Evolutionary conservation across 2,113 vertebrate species (phyloP), one percentile per base, ranked within the genome.

Genomic region (Zosterops pallidus): DNA sequence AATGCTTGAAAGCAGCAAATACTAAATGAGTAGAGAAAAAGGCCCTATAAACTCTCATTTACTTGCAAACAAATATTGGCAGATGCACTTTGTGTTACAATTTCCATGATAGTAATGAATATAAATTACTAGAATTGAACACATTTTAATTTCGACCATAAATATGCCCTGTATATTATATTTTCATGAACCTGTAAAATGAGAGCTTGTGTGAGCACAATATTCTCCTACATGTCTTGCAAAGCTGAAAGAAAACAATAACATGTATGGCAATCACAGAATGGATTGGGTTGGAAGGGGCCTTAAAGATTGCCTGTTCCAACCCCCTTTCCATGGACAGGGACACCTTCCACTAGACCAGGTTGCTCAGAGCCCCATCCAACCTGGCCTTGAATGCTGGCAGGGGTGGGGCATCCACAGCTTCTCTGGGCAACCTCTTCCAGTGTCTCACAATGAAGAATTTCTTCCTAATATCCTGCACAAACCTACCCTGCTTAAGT

Each of bases 1-100:
- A 96, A 93, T 72, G n/a, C 63, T 84, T 75, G 56, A 83, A 92
- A 83, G 50, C 15, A 85, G 29, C 13, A 93, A 85, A 84, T 82
- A 62, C 19, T 57, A 82, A 93, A 87, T 9, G 31, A 80, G 25
- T 39, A 8, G 18, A 90, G 53, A 70, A 49, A 65, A 79, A 65
- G 31, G 35, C 49, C 23, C 35, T 57, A 64, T 37, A 81, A 83
- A 71, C 29, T 75, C 68, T 72, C 55, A 60, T 83, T 88, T 88
- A 33, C 33, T 86, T 89, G 68, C 65, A 70, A 84, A 89, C 12
- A 78, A 86, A 86, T 83, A 83, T 39, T 84, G 28, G 28, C 80
- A 95, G n/a, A 84, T 75, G 71, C 1, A 8, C 12, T 93, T 92
- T 81, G n/a, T 71, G 28, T 24, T 75, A 77, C 41, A 78, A 52